phyloP scores from a whole-genome alignment of 2,888 invertebrate species.

The Andrena marginata region DNA sequence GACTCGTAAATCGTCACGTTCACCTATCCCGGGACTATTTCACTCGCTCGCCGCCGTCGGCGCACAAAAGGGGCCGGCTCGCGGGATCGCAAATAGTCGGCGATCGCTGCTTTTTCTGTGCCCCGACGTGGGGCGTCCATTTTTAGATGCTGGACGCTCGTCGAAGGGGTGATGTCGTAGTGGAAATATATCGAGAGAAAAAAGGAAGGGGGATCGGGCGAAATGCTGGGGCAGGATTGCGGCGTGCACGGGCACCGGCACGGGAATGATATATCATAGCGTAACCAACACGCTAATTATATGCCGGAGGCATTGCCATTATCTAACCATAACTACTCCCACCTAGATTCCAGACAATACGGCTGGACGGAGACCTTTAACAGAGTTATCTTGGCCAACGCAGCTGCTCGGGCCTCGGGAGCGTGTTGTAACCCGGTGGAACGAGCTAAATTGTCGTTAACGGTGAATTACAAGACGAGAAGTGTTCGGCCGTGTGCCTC shows the following conservation, averaged over 20 bases:
- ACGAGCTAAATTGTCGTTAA: constrained; percentile 70
- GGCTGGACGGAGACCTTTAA: constrained; percentile 68
- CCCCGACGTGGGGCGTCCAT: too few species aligned
- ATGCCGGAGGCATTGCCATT: constrained; percentile 64
- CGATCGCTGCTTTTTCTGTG: too few species aligned
- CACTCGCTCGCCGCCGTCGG: too few species aligned
- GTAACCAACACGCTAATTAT: constrained; percentile 65
- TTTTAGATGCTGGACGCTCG: too few species aligned
- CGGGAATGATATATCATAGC: constrained; percentile 53
- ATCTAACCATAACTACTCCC: constrained; percentile 70
- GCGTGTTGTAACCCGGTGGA: constrained; percentile 64
- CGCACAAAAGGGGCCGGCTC: too few species aligned
- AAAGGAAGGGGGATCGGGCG: not conserved
- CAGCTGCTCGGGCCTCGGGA: constrained; percentile 37
- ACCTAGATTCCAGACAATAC: constrained; percentile 67
- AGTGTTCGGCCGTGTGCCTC: constrained; percentile 42
- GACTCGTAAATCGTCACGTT: too few species aligned
- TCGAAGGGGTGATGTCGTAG: not conserved
- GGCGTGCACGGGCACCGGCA: constrained; percentile 13
- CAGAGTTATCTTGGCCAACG: constrained; percentile 69
- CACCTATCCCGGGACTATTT: too few species aligned
- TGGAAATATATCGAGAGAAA: not conserved
- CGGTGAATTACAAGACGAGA: constrained; percentile 58
- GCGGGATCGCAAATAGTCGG: too few species aligned
- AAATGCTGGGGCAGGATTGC: constrained; percentile 1